Conservation (phyloP, 2,888 invertebrate species). For the Hirtodrosophila trivittata region DNA sequence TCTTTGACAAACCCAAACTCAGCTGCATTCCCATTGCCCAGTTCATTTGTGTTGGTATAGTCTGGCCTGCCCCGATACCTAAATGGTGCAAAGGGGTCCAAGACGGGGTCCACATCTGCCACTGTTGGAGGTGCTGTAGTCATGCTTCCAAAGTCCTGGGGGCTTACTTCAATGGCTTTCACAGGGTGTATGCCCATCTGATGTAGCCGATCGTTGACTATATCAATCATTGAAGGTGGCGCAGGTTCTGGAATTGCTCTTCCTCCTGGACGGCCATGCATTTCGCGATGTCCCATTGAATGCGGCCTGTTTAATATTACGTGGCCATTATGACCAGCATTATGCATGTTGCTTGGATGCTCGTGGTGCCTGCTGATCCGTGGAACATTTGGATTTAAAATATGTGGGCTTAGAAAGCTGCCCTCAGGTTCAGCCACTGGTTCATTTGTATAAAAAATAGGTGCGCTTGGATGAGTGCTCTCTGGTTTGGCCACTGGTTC, state of each 20-base stretch:
- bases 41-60: conserved; percentile 22
- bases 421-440: too few relatives aligned
- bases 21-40: conserved; percentile 13
- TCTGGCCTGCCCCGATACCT: conserved; percentile 43
- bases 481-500: too few relatives aligned
- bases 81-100: conserved; percentile 60
- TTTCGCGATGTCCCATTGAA: background rate
- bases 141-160: background rate
- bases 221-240: conserved; percentile 25
- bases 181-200: conserved; percentile 67
- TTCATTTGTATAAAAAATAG: too few relatives aligned
- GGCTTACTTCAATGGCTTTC: conserved; percentile 29
- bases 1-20: conserved; percentile 50
- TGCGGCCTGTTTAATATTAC: too few relatives aligned
- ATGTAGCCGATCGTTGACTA: conserved; percentile 56
- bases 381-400: too few relatives aligned
- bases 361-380: too few relatives aligned
- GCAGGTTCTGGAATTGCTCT: background rate
- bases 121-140: conserved; percentile 5
- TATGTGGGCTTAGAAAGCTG: too few relatives aligned
- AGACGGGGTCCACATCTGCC: background rate
- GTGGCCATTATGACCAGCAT: background rate
- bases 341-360: background rate
- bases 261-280: background rate
- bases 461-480: too few relatives aligned